Conservation (phyloP, 53 echinoderm and acorn worm species). For the Paracentrotus lividus region DNA sequence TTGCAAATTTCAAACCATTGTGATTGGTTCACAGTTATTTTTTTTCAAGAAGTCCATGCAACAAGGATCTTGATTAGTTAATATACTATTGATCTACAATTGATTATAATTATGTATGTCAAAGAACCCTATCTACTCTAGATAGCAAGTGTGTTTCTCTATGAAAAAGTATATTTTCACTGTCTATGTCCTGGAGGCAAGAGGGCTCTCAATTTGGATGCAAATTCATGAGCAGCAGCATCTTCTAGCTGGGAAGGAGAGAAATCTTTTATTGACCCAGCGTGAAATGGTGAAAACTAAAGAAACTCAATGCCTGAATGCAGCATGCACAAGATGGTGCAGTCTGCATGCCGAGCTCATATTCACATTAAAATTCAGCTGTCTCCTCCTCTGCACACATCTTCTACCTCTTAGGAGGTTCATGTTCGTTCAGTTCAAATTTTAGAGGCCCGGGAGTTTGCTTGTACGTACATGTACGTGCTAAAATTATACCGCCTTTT, state of each 20-base stretch:
- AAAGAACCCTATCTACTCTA: too few species aligned
- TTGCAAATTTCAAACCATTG: too few species aligned
- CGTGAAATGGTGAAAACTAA: neutral
- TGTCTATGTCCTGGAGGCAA: neutral
- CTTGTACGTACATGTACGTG: too few species aligned
- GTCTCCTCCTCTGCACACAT: neutral
- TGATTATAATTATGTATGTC: too few species aligned
- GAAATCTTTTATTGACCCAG: neutral
- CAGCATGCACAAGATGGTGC: neutral
- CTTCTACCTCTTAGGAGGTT: too few species aligned
- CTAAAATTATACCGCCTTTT: too few species aligned
- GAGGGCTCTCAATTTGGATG: constrained; percentile 5
- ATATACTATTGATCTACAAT: too few species aligned
- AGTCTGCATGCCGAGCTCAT: neutral
- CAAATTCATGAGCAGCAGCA: constrained; percentile 20
- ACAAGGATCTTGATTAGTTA: too few species aligned
- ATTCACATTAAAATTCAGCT: constrained; percentile 5
- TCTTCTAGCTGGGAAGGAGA: neutral
- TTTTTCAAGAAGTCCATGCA: too few species aligned
- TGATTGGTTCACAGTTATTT: too few species aligned
- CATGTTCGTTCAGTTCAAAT: neutral
- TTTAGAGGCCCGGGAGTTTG: neutral
- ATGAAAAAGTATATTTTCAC: too few species aligned
- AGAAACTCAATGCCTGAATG: constrained; percentile 1
- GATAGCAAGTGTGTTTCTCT: too few species aligned